phyloP scores from a whole-genome alignment of 2,113 vertebrate genomes.

The Paradisaea rubra region DNA sequence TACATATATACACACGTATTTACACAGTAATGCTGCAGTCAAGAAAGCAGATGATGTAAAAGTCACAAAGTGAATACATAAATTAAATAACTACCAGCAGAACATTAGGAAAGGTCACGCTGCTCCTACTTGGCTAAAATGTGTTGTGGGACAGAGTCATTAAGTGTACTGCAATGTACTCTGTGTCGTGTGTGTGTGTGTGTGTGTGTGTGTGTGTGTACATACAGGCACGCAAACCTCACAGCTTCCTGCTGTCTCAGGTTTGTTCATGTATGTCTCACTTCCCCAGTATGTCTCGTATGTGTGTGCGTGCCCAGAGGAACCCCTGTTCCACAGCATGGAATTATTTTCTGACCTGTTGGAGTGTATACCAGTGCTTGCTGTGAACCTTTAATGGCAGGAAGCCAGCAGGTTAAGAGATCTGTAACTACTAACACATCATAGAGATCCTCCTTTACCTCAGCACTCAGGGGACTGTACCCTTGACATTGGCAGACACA shows the following conservation, averaged over 20 bases:
- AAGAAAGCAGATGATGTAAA: constrained; percentile 66
- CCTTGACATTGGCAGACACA: not conserved
- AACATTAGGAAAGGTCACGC: constrained; percentile 45
- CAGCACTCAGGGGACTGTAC: not conserved
- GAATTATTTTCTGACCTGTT: not conserved
- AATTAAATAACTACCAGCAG: constrained; percentile 59
- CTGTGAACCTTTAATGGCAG: not conserved
- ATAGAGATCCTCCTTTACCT: not conserved
- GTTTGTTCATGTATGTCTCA: not conserved
- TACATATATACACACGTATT: constrained; percentile 65
- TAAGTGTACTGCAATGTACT: not conserved
- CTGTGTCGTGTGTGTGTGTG: not conserved
- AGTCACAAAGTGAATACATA: constrained; percentile 58
- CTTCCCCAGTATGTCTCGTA: not conserved
- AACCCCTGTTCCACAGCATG: not conserved
- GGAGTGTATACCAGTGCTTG: not conserved
- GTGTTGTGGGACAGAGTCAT: constrained; percentile 16
- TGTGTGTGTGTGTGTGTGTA: not conserved
- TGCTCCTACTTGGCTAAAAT: constrained; percentile 58
- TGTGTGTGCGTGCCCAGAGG: not conserved
- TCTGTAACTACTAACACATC: not conserved
- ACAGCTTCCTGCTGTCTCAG: not conserved
- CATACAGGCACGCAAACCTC: not conserved
- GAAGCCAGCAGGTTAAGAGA: constrained; percentile 7
- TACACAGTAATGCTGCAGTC: constrained; percentile 62